Percentiles rank a stretch among this genome's conserved stretches.
Evolutionary conservation across 2,888 invertebrate genomes (phyloP).

Genomic region (Hymenopus coronatus): DNA sequence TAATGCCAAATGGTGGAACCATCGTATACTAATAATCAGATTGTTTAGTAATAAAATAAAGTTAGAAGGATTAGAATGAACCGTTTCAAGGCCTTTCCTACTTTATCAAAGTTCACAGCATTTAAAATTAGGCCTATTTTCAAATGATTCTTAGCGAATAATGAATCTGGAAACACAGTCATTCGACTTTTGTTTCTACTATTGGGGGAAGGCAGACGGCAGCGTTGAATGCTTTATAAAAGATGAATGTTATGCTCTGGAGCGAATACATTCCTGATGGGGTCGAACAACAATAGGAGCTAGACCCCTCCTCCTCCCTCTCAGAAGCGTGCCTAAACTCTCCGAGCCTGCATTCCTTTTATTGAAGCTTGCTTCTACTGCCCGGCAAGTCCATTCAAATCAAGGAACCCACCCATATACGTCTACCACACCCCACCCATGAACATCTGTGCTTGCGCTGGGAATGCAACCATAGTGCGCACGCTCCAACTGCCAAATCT

Average conservation of each 20-base stretch:
- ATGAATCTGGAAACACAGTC: background rate
- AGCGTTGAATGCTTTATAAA: background rate
- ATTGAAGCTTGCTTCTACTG: background rate
- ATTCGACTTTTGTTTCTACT: background rate
- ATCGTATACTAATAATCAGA: no score
- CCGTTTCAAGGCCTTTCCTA: no score
- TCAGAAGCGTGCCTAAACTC: constrained; percentile 1
- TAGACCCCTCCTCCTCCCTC: background rate
- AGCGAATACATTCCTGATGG: constrained; percentile 2
- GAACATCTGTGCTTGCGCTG: background rate
- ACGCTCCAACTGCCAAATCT: background rate
- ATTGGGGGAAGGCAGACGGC: no score
- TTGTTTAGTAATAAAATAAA: no score
- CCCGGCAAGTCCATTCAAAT: constrained; percentile 1
- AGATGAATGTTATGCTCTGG: background rate
- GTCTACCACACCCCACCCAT: background rate
- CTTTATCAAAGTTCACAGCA: no score
- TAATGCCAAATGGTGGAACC: no score
- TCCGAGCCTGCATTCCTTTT: background rate
- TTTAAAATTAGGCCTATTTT: no score
- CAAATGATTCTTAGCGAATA: no score
- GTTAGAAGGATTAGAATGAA: no score
- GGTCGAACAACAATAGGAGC: constrained; percentile 4
- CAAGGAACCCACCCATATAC: background rate
- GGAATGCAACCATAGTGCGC: no score